These are phyloP conservation scores for Leucophenga varia DNA, from an alignment of 1,140 invertebrate genomes.

Conservation along the genomic window DNA sequence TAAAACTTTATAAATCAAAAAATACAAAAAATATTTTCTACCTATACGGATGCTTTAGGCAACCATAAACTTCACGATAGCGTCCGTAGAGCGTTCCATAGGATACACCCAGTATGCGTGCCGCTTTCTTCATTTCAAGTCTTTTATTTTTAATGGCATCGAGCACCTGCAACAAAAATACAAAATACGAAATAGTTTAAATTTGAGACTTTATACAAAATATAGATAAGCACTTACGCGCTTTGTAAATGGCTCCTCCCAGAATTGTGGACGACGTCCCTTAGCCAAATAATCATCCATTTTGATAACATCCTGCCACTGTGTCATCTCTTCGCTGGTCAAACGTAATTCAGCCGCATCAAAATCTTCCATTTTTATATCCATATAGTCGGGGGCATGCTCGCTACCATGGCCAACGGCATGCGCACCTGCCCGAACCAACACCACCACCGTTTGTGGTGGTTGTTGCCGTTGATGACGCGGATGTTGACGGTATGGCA, in stretches of 20 bases:
- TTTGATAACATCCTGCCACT: constrained; percentile 73
- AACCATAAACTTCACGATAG: constrained; percentile 85
- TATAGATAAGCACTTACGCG: constrained; percentile 55
- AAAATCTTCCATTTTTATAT: constrained; percentile 46
- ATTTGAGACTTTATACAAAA: neutral
- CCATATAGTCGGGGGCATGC: constrained; percentile 25
- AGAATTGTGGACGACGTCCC: constrained; percentile 83
- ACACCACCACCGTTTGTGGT: constrained; percentile 17
- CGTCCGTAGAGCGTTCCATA: constrained; percentile 86
- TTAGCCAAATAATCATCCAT: constrained; percentile 86
- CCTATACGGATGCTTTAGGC: constrained; percentile 66
- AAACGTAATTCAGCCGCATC: constrained; percentile 45
- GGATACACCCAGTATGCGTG: constrained; percentile 81
- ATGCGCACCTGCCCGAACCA: constrained; percentile 4
- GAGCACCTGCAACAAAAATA: constrained; percentile 65
- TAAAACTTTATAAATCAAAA: neutral
- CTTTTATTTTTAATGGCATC: constrained; percentile 87
- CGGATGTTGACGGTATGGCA: constrained; percentile 12
- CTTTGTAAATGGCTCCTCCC: constrained; percentile 82
- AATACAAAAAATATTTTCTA: too few species aligned
- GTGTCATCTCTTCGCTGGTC: constrained; percentile 48
- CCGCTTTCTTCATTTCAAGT: constrained; percentile 91
- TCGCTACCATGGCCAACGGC: constrained; percentile 28
- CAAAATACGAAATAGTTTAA: neutral
- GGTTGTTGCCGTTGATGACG: constrained; percentile 30